Base-by-base conservation (phyloP, 2,888 invertebrate species). In the Quadriops clusia region DNA sequence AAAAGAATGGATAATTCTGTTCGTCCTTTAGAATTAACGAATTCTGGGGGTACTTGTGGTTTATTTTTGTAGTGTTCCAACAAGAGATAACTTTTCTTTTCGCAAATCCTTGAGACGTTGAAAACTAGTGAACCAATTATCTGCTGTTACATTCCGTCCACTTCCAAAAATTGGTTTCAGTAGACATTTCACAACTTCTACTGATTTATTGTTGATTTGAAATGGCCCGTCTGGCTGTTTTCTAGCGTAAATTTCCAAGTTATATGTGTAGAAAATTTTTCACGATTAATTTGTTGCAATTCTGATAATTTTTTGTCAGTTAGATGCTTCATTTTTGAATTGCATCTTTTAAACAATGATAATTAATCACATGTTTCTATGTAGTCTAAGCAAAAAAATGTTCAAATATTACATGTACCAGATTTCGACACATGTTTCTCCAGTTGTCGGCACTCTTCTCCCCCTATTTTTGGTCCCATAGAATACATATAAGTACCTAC, bases 181-280 rank as follows among this genome's bases (percentile, higher is more conserved):
- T 25, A 43, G 20, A 30, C 40, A 21, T 28, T 31, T 32, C 29
- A 41, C 41, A 13, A 42, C 36, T 20, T 37, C 38, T 27, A 13
- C 16, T 15, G 40, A 32, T 23, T 38, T 34, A 29, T 43, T 45
- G 29, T 33, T 40, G 3, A 37, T 13, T 30, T 23, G 6, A 32
- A 30, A 44, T 26, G 36, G 37, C 6, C 44, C 41, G 25, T 38
- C 34, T 13, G 36, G 38, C 23, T 43, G 44, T 24, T 37, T 34
- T 23, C 44, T 40, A 17, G 38, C 36, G 33, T 43, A 43, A 16
- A 43, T 33, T 37, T 45, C 40, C 12, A 43, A 3, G 16, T 43
- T 43, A 12, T 30, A 23, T 4, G 30, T 34, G 28, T 43, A 43
- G n/a, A n/a, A n/a, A n/a, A n/a, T n/a, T n/a, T n/a, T n/a, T n/a